Conservation (phyloP, 2,888 invertebrate species). For the Andrena camellia region DNA sequence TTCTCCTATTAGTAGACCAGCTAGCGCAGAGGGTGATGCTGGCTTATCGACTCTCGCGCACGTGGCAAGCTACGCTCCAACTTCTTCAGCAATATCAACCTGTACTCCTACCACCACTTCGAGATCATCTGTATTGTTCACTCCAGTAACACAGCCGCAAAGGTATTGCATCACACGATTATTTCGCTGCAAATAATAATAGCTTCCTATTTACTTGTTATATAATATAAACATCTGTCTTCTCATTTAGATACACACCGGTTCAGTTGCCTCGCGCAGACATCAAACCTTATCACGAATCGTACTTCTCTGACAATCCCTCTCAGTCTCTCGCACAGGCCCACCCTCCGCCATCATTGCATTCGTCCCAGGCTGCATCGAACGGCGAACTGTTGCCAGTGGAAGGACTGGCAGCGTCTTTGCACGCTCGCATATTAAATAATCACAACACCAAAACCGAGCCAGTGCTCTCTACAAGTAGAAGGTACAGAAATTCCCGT, state of each 20-base stretch:
- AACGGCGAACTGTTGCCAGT: constrained; percentile 83
- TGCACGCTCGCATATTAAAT: constrained; percentile 92
- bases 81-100: constrained; percentile 77
- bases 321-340: constrained; percentile 75
- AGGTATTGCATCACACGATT: constrained; percentile 72
- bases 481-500: constrained; percentile 70
- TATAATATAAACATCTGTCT: constrained; percentile 10
- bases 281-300: constrained; percentile 90
- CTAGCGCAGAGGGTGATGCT: constrained; percentile 86
- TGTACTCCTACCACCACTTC: constrained; percentile 78
- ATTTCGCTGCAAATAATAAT: background rate
- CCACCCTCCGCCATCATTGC: constrained; percentile 77
- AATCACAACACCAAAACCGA: constrained; percentile 86
- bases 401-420: constrained; percentile 92
- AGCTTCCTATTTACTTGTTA: background rate
- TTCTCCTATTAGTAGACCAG: constrained; percentile 87
- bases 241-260: constrained; percentile 85
- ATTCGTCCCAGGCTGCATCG: constrained; percentile 79
- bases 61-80: constrained; percentile 83
- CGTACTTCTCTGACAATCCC: constrained; percentile 88
- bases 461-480: constrained; percentile 70
- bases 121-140: constrained; percentile 83
- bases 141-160: constrained; percentile 82
- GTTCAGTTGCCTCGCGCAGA: constrained; percentile 89
- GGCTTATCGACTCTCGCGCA: constrained; percentile 83